phyloP scores from a whole-genome alignment of 2,888 invertebrate species.

The Mythimna vitellina region DNA sequence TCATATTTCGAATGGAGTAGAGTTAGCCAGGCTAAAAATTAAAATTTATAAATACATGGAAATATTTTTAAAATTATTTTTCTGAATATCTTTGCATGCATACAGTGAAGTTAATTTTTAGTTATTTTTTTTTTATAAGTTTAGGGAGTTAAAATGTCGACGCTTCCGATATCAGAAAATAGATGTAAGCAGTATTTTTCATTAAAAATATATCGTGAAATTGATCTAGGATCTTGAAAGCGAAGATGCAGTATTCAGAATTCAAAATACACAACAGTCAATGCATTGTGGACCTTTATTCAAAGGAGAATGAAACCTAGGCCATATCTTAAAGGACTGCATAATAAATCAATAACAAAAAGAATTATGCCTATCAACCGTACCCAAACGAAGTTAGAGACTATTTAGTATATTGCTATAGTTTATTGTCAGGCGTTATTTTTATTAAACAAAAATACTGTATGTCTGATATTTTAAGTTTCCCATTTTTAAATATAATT shows the following conservation, averaged over 20 bases:
- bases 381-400: too few species aligned
- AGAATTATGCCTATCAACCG: too few species aligned
- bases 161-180: slow-evolving; percentile 37
- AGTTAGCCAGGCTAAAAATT: background rate
- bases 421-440: too few species aligned
- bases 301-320: too few species aligned
- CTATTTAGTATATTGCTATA: too few species aligned
- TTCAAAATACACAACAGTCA: background rate
- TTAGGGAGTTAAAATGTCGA: slow-evolving; percentile 49
- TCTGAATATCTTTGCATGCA: slow-evolving; percentile 45
- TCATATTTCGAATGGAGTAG: too few species aligned
- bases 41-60: background rate
- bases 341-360: too few species aligned
- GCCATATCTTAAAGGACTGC: too few species aligned
- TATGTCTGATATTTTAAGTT: too few species aligned
- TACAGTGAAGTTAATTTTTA: slow-evolving; percentile 26
- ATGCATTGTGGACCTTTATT: background rate
- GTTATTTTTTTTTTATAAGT: slow-evolving; percentile 59
- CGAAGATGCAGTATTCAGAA: background rate
- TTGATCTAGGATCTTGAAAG: background rate
- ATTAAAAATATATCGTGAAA: background rate
- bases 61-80: background rate
- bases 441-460: too few species aligned
- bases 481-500: too few species aligned
- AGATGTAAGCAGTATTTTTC: slow-evolving; percentile 22